Conservation (phyloP, 1,140 invertebrate genomes). For the Lanistes nyassanus region DNA sequence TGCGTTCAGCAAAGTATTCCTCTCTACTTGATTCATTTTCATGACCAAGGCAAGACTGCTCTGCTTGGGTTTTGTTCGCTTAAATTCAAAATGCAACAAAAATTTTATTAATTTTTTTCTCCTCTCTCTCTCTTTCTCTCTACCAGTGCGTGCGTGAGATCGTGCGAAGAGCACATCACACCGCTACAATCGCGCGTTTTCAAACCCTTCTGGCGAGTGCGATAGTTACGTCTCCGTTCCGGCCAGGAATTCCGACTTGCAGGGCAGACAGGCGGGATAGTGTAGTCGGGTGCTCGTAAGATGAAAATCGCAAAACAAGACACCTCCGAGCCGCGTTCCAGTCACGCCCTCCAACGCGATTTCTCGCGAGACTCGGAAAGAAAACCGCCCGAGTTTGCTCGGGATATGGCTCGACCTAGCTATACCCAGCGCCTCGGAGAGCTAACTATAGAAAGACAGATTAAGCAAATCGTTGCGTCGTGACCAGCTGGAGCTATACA, state of each 20-base stretch:
- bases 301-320: not conserved
- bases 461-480: not conserved
- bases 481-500: not conserved
- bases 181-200: too few species aligned
- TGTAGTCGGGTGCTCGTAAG: not conserved
- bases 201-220: too few species aligned
- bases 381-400: not conserved
- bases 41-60: too few species aligned
- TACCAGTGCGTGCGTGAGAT: too few species aligned
- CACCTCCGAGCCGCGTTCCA: not conserved
- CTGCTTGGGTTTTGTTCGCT: too few species aligned
- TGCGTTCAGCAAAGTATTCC: too few species aligned
- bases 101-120: too few species aligned
- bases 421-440: not conserved
- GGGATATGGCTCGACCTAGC: too few species aligned
- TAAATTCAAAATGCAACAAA: too few species aligned
- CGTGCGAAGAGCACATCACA: too few species aligned
- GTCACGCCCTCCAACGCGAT: not conserved
- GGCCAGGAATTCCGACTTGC: not conserved
- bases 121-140: too few species aligned
- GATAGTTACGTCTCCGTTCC: not conserved
- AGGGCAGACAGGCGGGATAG: not conserved
- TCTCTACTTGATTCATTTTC: too few species aligned
- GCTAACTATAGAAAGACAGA: not conserved
- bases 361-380: not conserved